Percentiles rank a stretch among this genome's conserved stretches.
phyloP scores from a whole-genome alignment of 1,140 invertebrate genomes.

The Pentalonia nigronervosa region DNA sequence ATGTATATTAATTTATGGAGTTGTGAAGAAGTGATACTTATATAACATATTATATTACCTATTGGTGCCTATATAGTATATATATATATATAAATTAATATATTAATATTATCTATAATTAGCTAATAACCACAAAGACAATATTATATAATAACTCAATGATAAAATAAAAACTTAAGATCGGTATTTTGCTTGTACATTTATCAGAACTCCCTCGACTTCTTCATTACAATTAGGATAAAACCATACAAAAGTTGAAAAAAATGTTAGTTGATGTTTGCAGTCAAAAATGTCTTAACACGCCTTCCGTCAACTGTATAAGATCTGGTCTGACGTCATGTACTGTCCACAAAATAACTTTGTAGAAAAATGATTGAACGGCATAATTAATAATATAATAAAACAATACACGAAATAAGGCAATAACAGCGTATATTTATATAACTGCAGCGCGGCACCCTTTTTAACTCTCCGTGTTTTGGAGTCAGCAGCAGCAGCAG shows the following conservation, averaged over 20 bases:
- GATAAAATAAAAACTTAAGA: neutral
- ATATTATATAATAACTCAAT: neutral
- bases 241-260: neutral
- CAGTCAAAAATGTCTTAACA: neutral
- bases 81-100: no score
- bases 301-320: neutral
- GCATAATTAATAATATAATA: neutral
- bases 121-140: no score
- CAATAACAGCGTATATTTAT: neutral
- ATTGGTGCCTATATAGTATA: no score
- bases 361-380: neutral
- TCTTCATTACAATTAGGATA: neutral
- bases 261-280: neutral
- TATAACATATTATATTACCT: no score
- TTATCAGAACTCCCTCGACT: neutral
- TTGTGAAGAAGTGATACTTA: neutral
- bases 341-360: neutral
- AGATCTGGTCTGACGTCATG: no score
- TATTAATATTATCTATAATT: no score
- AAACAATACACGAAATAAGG: neutral
- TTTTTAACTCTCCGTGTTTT: neutral
- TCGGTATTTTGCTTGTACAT: neutral
- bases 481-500: neutral
- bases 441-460: neutral
- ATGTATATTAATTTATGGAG: no score